Percentiles rank a stretch among this genome's conserved stretches.
Evolutionary conservation across 2,797 vertebrate genomes (phyloP).

Genomic region (Lophotriccus pileatus): DNA sequence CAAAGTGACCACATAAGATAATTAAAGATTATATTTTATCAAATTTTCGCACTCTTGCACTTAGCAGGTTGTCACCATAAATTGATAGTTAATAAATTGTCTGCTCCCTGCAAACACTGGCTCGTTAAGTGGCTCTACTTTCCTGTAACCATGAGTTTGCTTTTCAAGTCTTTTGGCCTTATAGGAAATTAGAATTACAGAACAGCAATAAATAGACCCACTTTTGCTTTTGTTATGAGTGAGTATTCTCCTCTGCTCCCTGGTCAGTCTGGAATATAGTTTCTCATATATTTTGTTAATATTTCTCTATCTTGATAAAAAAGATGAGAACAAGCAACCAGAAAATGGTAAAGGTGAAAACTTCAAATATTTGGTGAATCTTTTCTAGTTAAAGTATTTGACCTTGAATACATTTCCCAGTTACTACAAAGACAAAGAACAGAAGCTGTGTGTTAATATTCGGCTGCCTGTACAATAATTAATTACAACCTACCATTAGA

Average conservation of each 20-base stretch:
- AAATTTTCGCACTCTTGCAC: background rate
- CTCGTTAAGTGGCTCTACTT: background rate
- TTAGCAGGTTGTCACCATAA: background rate
- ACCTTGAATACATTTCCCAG: background rate
- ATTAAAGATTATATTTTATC: background rate
- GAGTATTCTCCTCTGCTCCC: background rate
- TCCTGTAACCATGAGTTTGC: background rate
- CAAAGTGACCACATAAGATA: background rate
- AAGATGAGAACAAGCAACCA: background rate
- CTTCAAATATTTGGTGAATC: background rate
- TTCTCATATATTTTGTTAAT: background rate
- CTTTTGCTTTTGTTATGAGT: background rate
- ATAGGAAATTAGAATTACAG: background rate
- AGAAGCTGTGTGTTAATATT: conserved; percentile 31
- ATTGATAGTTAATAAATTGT: background rate
- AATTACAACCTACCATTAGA: conserved; percentile 14
- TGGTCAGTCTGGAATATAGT: background rate
- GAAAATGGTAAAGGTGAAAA: background rate
- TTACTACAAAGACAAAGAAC: conserved; percentile 24
- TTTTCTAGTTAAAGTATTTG: background rate
- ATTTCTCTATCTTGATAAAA: background rate
- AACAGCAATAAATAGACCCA: background rate
- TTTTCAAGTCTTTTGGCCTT: background rate
- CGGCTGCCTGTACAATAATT: background rate
- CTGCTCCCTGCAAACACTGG: background rate